Evolutionary conservation across 2,888 invertebrate species (phyloP).

Genomic region (Polia nebulosa): DNA sequence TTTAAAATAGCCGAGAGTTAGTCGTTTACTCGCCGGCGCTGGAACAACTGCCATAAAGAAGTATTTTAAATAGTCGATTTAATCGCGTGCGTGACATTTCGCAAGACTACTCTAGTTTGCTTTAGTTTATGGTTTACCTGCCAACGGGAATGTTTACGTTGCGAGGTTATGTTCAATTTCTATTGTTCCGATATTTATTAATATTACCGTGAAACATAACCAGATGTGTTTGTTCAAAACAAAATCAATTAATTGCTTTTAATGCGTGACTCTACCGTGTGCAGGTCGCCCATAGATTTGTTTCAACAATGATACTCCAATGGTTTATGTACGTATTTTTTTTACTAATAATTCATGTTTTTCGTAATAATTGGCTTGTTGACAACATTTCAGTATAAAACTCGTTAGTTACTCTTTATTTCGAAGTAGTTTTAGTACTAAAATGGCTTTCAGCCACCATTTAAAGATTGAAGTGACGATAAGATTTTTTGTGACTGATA

Average conservation of each 20-base stretch:
- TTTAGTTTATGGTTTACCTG: slow-evolving; percentile 43
- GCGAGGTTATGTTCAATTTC: slow-evolving; percentile 53
- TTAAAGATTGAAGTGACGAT: background rate
- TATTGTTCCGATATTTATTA: slow-evolving; percentile 24
- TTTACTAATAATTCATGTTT: background rate
- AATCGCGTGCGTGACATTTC: background rate
- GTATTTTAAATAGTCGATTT: background rate
- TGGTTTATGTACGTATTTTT: slow-evolving; percentile 60
- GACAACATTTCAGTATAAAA: background rate
- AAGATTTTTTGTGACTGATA: background rate
- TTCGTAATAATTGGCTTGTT: background rate
- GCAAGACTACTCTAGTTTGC: background rate
- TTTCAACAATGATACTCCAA: slow-evolving; percentile 53
- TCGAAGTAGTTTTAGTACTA: background rate
- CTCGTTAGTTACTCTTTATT: background rate
- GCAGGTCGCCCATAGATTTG: slow-evolving; percentile 8
- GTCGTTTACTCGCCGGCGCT: too few relatives aligned
- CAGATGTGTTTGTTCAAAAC: slow-evolving; percentile 41
- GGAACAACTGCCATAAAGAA: too few relatives aligned
- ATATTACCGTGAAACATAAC: slow-evolving; percentile 31
- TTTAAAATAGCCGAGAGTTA: too few relatives aligned
- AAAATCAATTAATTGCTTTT: slow-evolving; percentile 19
- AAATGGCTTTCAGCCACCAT: background rate
- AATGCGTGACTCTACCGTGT: slow-evolving; percentile 16
- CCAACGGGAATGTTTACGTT: slow-evolving; percentile 64